Base-by-base conservation (phyloP, 2,888 invertebrate species). In the Julus scanicus region DNA sequence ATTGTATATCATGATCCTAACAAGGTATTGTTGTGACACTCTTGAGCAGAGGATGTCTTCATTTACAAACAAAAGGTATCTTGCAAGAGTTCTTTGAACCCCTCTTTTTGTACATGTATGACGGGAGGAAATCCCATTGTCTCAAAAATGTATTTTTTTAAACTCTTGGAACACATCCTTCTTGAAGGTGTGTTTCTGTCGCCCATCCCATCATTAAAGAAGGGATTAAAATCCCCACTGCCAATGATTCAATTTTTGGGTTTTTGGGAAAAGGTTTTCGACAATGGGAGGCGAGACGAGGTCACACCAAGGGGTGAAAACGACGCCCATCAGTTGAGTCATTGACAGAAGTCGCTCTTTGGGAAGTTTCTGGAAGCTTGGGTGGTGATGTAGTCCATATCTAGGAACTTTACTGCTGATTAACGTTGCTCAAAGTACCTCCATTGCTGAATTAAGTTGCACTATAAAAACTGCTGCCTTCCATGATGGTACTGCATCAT, bases 211-310 rank as follows among this genome's bases (percentile, higher is more conserved):
- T 9, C 71, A 71, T 71, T 71, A 71, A n/a, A n/a, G 9, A n/a
- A 29, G 71, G 71, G 71, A 29, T 29, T 71, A 29, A 71, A 71
- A 29, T 8, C 63, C 17, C n/a, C 3, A 13, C 63, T 4, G n/a
- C 20, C 5, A 8, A n/a, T n/a, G 2, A 29, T 20, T 71, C 71
- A 2, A 29, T 71, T 71, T 44, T 71, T 71, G 8, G 2, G 29
- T 2, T 20, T 71, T 63, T 63, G n/a, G 44, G n/a, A 17, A n/a
- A 63, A 17, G 2, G 63, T 13, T 63, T 29, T 4, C 71, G 71
- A 71, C 71, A 71, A 71, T 71, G 71, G 71, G 71, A 71, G 71
- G 71, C 71, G 71, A 71, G 71, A n/a, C 71, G 71, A 71, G 71
- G 71, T 71, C 63, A 20, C 63, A 20, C 5, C 71, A 71, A 71